These are phyloP conservation scores for Acronicta alni DNA, from an alignment of 2,888 invertebrate genomes.

Conservation along the genomic window DNA sequence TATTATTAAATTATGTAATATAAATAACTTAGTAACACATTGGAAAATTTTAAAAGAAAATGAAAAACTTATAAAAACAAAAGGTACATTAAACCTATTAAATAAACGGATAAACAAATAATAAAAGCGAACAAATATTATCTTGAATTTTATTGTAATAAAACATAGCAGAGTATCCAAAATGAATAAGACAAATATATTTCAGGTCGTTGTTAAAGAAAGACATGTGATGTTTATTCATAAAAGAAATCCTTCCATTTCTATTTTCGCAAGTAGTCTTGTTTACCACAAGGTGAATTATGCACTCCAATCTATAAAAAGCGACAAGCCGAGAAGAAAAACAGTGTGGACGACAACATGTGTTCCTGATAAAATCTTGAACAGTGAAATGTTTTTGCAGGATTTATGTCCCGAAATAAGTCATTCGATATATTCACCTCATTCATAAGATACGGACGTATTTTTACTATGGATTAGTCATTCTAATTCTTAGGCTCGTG, in stretches of 20 bases:
- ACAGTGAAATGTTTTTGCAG: background rate
- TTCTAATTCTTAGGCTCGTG: too few species aligned
- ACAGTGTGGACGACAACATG: conserved; percentile 2
- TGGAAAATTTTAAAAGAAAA: too few species aligned
- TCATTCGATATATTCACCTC: background rate
- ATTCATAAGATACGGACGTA: background rate
- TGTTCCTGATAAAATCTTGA: conserved; percentile 1
- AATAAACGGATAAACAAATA: too few species aligned
- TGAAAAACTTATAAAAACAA: too few species aligned
- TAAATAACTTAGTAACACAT: too few species aligned
- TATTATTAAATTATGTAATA: too few species aligned
- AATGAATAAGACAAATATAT: background rate
- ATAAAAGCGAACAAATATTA: too few species aligned
- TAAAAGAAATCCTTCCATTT: conserved; percentile 2
- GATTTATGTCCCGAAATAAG: background rate
- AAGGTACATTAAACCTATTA: too few species aligned
- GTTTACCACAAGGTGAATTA: conserved; percentile 6
- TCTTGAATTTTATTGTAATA: background rate
- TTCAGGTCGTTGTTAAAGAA: background rate
- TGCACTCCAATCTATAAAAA: background rate
- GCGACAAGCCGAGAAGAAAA: background rate
- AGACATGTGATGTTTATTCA: conserved; percentile 3
- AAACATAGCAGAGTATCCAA: background rate
- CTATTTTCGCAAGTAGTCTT: background rate
- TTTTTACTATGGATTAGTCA: too few species aligned